Evolutionary conservation across 2,888 invertebrate genomes (phyloP), one percentile per base, ranked within the genome.

Genomic region (Hydriomena furcata): DNA sequence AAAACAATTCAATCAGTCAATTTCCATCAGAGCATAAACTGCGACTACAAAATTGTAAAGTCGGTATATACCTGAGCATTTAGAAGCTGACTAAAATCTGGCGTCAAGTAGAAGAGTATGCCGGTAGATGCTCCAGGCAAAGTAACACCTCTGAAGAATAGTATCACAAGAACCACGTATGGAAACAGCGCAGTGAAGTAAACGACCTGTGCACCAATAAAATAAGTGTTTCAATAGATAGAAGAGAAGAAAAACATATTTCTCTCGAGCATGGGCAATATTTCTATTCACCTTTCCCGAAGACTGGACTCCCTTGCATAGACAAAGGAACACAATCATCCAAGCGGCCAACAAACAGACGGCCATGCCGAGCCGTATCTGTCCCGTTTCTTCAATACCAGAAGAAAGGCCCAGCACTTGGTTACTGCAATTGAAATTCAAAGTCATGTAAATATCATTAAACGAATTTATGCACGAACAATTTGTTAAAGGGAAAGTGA

Each of bases 281-380:
- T 23, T 10, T 8, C n/a, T 44, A 58, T 68, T 55, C 61, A 88
- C 92, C 90, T 95, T 95, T 64, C 95, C 95, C 11, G 95, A 95
- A 52, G 94, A 94, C 78, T 95, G 94, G 7, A 95, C 94, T 21
- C 95, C 95, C 82, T 95, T 95, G 80, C 94, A 94, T 30, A 95
- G 91, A 66, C 95, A 95, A 32, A 95, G 88, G 69, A 95, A 95
- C 12, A 95, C 95, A 58, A 95, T 94, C 43, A 93, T 73, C 96
- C 96, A 97, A 46, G 96, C 95, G 43, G 94, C 86, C 1, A 96
- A 86, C 7, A 97, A 91, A 73, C 95, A 95, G 2, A 93, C 81
- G 2, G 95, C 95, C 84, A 97, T 91, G 47, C 94, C 92, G 83
- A 92, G 91, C 53, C 92, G 91, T 51, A 94, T 91, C 53, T 90